A percentile compares a stretch with the other conserved stretches of the same genome.
These are phyloP conservation scores for Drosophila prosaltans DNA, from an alignment of 1,140 invertebrate species.

Conservation along the genomic window DNA sequence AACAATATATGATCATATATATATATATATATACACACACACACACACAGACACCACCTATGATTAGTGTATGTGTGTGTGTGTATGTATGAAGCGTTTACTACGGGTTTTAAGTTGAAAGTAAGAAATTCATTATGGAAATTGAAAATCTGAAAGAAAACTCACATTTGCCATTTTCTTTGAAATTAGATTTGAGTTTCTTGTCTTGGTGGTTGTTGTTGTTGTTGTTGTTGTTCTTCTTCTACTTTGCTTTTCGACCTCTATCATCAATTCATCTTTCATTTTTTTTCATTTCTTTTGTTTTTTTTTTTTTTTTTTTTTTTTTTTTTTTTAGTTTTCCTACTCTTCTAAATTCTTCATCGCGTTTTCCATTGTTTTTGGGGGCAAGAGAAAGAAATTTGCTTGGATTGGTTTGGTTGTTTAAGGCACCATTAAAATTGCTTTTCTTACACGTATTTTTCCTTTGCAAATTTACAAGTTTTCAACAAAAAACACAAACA, in stretches of 20 bases:
- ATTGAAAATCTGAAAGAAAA: conserved; percentile 61
- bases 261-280: too few relatives aligned
- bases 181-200: conserved; percentile 24
- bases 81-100: not conserved
- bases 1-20: conserved; percentile 1
- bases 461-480: conserved; percentile 82
- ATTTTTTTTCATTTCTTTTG: too few relatives aligned
- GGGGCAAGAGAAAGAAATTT: conserved; percentile 72
- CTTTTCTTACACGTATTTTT: conserved; percentile 83
- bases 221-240: not conserved
- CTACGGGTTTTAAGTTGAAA: not conserved
- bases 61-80: not conserved
- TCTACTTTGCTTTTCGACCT: not conserved
- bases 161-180: conserved; percentile 56
- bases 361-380: not conserved
- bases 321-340: not conserved
- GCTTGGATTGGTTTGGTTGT: conserved; percentile 75
- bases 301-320: not conserved
- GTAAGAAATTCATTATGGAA: conserved; percentile 19
- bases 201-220: not conserved
- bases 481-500: conserved; percentile 59
- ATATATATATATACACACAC: not conserved
- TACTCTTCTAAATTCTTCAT: not conserved
- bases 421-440: conserved; percentile 83
- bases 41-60: too few relatives aligned